Evolutionary conservation across 2,113 vertebrate genomes (phyloP).

Genomic region (Falcunculus frontatus): DNA sequence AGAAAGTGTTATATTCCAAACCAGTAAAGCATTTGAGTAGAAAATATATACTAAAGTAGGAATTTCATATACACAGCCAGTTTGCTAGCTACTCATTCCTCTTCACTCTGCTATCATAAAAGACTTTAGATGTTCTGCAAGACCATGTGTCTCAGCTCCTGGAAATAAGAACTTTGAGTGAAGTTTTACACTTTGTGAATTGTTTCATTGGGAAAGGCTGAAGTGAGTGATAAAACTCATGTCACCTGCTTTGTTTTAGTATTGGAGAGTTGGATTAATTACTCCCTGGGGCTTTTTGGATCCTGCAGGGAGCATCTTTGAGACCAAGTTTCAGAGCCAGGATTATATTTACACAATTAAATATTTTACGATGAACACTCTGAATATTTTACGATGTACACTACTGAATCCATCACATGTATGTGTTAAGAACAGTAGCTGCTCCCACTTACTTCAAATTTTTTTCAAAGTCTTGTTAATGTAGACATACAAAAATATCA

Average conservation of each 20-base stretch:
- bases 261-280: not conserved
- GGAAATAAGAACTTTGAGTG: not conserved
- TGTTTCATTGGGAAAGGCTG: not conserved
- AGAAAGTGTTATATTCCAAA: not conserved
- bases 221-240: not conserved
- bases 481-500: conserved; percentile 55
- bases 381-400: conserved; percentile 19
- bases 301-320: not conserved
- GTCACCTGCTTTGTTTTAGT: not conserved
- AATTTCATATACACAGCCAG: not conserved
- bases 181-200: not conserved
- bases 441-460: conserved; percentile 50
- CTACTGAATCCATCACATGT: not conserved
- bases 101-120: not conserved
- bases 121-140: not conserved
- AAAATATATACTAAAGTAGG: not conserved
- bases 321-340: conserved; percentile 9
- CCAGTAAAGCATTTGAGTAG: not conserved
- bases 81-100: not conserved
- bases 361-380: not conserved
- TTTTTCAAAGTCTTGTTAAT: conserved; percentile 43
- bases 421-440: conserved; percentile 48
- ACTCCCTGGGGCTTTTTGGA: not conserved
- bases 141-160: not conserved
- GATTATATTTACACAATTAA: conserved; percentile 47